Conservation (phyloP, 2,888 invertebrate species). For the Heliconius aoede region DNA sequence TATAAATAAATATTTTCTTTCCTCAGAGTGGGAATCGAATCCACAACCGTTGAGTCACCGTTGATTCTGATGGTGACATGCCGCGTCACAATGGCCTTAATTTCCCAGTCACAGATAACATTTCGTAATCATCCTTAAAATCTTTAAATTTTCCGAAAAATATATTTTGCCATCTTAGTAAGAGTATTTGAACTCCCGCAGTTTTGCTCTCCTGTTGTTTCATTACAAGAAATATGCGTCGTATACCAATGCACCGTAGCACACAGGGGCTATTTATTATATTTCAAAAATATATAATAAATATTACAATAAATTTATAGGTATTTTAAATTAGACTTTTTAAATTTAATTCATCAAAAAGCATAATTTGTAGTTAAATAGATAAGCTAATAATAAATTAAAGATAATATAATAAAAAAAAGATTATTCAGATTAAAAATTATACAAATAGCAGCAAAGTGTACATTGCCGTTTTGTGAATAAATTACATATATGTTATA, state of each 20-base stretch:
- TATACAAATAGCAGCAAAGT: not conserved
- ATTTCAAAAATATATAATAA: not conserved
- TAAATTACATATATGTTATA: no score
- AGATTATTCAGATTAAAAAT: not conserved
- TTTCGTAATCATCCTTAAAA: not conserved
- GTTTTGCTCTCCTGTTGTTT: slow-evolving; percentile 26
- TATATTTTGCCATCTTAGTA: slow-evolving; percentile 13
- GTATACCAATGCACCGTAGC: not conserved
- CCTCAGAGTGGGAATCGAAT: no score
- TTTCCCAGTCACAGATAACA: no score
- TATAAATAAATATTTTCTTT: no score
- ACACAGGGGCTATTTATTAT: not conserved
- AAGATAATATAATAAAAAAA: not conserved
- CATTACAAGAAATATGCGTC: not conserved
- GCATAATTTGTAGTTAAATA: no score
- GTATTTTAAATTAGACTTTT: not conserved
- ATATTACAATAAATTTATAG: not conserved
- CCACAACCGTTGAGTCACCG: no score
- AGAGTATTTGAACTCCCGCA: slow-evolving; percentile 30
- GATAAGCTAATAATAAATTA: not conserved
- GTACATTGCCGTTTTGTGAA: no score
- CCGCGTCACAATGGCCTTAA: no score
- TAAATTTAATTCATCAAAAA: not conserved
- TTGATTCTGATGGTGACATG: no score
- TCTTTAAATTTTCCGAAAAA: slow-evolving; percentile 1